Conservation (phyloP, 2,797 vertebrate genomes). For the Helostoma temminkii region DNA sequence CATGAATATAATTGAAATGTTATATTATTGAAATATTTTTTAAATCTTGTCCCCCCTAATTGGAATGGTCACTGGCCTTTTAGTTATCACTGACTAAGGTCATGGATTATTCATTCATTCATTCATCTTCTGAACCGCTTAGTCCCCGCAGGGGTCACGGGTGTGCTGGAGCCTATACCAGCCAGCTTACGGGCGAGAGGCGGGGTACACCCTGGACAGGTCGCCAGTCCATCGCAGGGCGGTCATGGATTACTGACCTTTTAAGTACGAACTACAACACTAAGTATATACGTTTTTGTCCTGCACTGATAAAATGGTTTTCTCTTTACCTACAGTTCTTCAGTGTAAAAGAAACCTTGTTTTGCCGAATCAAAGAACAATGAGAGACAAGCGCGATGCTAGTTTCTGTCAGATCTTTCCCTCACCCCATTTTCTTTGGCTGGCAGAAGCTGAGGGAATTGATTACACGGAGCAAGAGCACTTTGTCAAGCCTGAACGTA, state of each 20-base stretch:
- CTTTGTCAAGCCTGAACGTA: constrained; percentile 69
- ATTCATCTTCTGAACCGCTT: too few relatives aligned
- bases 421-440: constrained; percentile 39
- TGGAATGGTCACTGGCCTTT: not conserved
- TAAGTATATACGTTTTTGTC: constrained; percentile 9
- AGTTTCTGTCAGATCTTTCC: constrained; percentile 49
- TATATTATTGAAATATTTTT: too few relatives aligned
- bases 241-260: not conserved
- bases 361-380: constrained; percentile 58
- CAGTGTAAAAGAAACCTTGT: constrained; percentile 35
- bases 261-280: constrained; percentile 8
- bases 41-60: too few relatives aligned
- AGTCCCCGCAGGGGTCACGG: too few relatives aligned
- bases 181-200: too few relatives aligned
- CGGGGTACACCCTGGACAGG: too few relatives aligned
- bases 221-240: too few relatives aligned
- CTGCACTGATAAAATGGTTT: constrained; percentile 9
- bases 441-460: constrained; percentile 63
- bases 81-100: not conserved
- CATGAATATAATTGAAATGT: too few relatives aligned
- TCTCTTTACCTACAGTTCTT: constrained; percentile 36
- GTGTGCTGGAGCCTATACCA: too few relatives aligned
- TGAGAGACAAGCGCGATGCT: constrained; percentile 43
- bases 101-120: too few relatives aligned
- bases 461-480: constrained; percentile 68